These are phyloP conservation scores for Ivindomyrus marchei DNA, from an alignment of 2,113 vertebrate species.

Conservation along the genomic window DNA sequence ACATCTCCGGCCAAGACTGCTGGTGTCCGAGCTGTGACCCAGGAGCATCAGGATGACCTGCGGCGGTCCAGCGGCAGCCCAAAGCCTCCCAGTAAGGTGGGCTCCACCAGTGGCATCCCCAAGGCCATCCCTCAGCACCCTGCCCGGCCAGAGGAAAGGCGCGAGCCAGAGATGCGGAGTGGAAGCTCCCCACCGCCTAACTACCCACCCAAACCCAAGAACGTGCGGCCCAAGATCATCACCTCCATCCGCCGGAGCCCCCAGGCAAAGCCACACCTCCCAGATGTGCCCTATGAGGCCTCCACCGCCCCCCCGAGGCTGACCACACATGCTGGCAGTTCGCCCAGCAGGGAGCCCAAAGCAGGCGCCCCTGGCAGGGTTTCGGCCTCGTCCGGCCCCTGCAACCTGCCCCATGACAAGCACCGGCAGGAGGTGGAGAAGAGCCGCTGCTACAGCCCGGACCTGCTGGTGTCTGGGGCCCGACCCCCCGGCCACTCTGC, in stretches of 20 bases:
- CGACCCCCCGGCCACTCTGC: constrained; percentile 62
- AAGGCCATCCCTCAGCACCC: constrained; percentile 62
- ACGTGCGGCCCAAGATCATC: constrained; percentile 89
- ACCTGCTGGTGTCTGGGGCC: constrained; percentile 64
- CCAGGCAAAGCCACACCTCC: constrained; percentile 57
- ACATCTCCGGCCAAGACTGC: constrained; percentile 33
- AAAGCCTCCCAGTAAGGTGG: constrained; percentile 67
- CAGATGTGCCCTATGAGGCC: constrained; percentile 50
- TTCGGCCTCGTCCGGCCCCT: constrained; percentile 42
- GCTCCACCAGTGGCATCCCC: constrained; percentile 68
- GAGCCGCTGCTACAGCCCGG: constrained; percentile 63
- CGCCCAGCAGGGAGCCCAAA: constrained; percentile 62
- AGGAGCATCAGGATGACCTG: constrained; percentile 48
- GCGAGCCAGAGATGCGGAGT: constrained; percentile 56
- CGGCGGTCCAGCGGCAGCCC: constrained; percentile 50
- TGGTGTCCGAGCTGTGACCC: constrained; percentile 35
- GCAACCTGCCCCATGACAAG: constrained; percentile 70
- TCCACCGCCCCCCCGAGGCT: constrained; percentile 55
- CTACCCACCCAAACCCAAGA: constrained; percentile 75
- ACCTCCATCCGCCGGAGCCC: constrained; percentile 83
- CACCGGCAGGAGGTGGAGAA: constrained; percentile 81
- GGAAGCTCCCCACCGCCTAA: constrained; percentile 40
- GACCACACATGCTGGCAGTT: constrained; percentile 21
- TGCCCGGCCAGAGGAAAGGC: constrained; percentile 47
- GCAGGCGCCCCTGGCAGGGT: neutral